Conservation (phyloP, 2,113 vertebrate genomes). For the Dipodomys merriami region DNA sequence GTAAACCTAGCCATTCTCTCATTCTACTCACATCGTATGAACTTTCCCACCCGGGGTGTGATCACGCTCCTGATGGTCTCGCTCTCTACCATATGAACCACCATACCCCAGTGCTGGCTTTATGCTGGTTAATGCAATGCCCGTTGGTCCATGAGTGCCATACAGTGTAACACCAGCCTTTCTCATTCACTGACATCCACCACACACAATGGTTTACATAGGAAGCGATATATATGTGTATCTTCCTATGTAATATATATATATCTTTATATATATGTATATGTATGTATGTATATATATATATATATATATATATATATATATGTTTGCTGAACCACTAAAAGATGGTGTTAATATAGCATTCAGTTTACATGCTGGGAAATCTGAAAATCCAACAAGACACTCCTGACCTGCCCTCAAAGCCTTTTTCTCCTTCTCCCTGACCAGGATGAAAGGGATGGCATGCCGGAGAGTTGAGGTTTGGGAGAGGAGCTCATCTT, state of each 20-base stretch:
- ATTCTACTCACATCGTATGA: not conserved
- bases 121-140: too few species aligned
- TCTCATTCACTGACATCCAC: not conserved
- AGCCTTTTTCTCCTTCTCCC: not conserved
- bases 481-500: not conserved
- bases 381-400: not conserved
- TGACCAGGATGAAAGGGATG: not conserved
- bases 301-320: too few species aligned
- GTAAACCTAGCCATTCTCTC: not conserved
- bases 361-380: not conserved
- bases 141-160: not conserved
- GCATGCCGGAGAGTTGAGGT: not conserved
- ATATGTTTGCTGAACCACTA: not conserved
- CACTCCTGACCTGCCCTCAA: not conserved
- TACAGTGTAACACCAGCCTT: not conserved
- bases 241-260: too few species aligned
- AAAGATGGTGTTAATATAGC: not conserved
- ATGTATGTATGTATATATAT: too few species aligned
- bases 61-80: not conserved
- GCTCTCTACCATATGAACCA: not conserved
- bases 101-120: too few species aligned
- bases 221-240: too few species aligned
- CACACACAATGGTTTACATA: too few species aligned
- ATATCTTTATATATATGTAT: too few species aligned
- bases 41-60: not conserved